Conservation (phyloP, 2,113 vertebrate genomes). For the Archilochus colubris region DNA sequence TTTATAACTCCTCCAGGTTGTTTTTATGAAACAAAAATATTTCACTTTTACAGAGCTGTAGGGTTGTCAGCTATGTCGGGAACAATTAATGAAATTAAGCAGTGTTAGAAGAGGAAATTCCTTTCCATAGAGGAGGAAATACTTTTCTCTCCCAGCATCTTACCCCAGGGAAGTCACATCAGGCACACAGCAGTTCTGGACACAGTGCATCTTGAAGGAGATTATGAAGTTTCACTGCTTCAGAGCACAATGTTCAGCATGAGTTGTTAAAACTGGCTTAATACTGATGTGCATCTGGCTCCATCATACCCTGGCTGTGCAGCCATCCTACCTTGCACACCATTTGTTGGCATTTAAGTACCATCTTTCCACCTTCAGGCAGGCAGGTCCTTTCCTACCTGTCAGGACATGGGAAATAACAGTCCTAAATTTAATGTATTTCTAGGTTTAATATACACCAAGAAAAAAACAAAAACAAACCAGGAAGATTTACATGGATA, state of each 20-base stretch:
- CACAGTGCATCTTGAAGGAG: neutral
- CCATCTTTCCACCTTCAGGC: neutral
- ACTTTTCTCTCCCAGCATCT: neutral
- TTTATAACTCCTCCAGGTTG: neutral
- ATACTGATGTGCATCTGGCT: neutral
- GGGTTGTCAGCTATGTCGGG: neutral
- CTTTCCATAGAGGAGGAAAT: neutral
- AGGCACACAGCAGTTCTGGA: neutral
- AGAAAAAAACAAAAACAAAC: neutral
- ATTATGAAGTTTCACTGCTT: neutral
- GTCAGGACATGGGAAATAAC: neutral
- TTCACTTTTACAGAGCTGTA: neutral
- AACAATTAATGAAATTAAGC: neutral
- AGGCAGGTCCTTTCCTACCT: neutral
- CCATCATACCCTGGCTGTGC: neutral
- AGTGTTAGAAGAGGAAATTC: neutral
- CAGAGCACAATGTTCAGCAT: accelerated
- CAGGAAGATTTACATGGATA: neutral
- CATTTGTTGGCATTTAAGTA: neutral
- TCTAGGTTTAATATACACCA: neutral
- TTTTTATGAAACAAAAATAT: neutral
- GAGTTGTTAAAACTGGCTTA: neutral
- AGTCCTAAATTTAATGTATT: neutral
- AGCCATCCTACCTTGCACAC: neutral
- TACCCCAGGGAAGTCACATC: neutral